Base-by-base conservation (phyloP, 2,797 vertebrate genomes). In the Cetoscarus ocellatus region DNA sequence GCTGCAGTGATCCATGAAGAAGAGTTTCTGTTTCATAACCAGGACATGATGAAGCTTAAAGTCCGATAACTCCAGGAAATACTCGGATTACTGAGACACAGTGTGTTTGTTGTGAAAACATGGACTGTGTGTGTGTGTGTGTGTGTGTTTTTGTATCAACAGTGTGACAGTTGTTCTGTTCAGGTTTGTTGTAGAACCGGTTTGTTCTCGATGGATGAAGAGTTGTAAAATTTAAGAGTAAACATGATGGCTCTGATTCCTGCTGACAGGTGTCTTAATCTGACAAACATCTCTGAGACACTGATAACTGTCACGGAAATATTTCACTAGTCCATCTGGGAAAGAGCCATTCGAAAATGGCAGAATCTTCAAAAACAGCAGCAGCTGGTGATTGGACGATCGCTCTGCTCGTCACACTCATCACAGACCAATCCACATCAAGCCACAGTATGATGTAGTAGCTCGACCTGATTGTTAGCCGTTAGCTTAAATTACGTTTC, bases 81-180 rank as follows among this genome's bases (percentile, higher is more conserved):
- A 39, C 57, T 42, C 67, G 84, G 89, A 88, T 92, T 90, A 90
- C 15, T n/a, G 14, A 40, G 70, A 71, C 59, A 44, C 70, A 53
- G 27, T 36, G 47, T 75, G 80, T 89, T 86, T 86, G 86, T 87
- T 81, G 80, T 90, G 88, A 79, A 84, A 86, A 80, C 84, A 73
- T 2, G 38, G 3, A 15, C 55, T 18, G 57, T 54, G 36, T 56
- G 65, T 63, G 70, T 61, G 19, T 56, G 70, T 17, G 51, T 64
- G 47, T 17, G 7, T 15, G 69, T 88, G 85, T 91, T 89, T 88
- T 86, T 40, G 86, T 75, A 61, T 90, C 75, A 92, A 91, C 88
- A 91, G 42, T 12, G 57, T 61, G 45, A 17, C 71, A 60, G 71
- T 77, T 76, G 58, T 66, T 76, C 47, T 56, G 15, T 40, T 35